These are phyloP conservation scores for Leucania comma DNA, from an alignment of 2,888 invertebrate genomes.

Conservation along the genomic window DNA sequence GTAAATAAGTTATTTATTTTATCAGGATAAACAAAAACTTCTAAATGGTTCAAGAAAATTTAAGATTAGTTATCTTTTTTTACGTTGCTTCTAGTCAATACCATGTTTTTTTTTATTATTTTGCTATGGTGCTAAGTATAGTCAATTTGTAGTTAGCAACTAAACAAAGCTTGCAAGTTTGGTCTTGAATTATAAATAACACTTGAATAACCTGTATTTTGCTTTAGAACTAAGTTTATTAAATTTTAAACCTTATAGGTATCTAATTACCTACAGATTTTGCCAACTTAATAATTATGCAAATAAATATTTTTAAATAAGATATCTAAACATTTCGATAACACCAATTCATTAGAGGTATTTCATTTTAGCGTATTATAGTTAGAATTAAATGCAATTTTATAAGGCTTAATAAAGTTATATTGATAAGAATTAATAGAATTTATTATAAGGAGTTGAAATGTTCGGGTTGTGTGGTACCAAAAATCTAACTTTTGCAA, in stretches of 20 bases:
- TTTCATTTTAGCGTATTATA: conserved; percentile 46
- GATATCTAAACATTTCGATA: conserved; percentile 39
- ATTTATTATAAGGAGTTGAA: conserved; percentile 41
- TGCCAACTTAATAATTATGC: conserved; percentile 46
- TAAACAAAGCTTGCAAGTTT: conserved; percentile 62
- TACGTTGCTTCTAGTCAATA: conserved; percentile 8
- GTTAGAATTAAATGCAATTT: conserved; percentile 57
- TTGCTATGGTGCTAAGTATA: conserved; percentile 79
- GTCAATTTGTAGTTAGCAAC: conserved; percentile 68
- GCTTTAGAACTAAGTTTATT: conserved; percentile 30
- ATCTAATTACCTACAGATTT: conserved; percentile 33
- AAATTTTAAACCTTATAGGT: conserved; percentile 13
- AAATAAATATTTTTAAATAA: conserved; percentile 32
- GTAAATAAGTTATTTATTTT: conserved; percentile 3
- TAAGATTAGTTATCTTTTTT: neutral
- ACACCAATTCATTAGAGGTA: conserved; percentile 55
- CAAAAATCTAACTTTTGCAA: conserved; percentile 53
- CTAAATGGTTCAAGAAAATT: neutral
- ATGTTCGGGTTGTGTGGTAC: conserved; percentile 62
- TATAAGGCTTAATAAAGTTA: conserved; percentile 60
- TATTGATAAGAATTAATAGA: conserved; percentile 36
- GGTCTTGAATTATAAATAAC: conserved; percentile 17
- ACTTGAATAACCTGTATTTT: conserved; percentile 22
- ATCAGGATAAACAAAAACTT: neutral
- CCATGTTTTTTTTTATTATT: conserved; percentile 58